Percentiles rank a stretch among this genome's conserved stretches.
Conservation (phyloP, 2,888 invertebrate species). For the Conomelus anceps region DNA sequence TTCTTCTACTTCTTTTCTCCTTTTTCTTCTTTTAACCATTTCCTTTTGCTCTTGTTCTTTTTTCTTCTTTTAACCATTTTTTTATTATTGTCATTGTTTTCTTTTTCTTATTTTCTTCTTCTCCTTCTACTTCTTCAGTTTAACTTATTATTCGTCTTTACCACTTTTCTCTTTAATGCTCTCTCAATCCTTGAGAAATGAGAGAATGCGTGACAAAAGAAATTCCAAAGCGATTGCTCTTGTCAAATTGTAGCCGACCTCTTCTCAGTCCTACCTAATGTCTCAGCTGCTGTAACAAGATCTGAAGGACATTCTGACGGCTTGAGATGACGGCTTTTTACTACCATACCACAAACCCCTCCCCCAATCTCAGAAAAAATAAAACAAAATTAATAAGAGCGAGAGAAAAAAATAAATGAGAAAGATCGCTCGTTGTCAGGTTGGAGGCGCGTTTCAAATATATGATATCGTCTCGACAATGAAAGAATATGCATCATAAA, state of each 20-base stretch:
- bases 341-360: background rate
- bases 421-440: background rate
- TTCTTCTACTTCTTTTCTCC: background rate
- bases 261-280: background rate
- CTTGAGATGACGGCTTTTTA: background rate
- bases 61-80: background rate
- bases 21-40: background rate
- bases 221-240: background rate
- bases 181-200: background rate
- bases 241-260: background rate
- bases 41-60: background rate
- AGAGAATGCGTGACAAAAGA: background rate
- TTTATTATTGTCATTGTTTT: background rate
- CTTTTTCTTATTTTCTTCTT: background rate
- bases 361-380: background rate
- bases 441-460: background rate
- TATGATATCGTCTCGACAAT: background rate
- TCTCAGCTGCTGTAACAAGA: background rate
- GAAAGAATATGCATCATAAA: background rate
- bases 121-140: too few species aligned
- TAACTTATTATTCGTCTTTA: too few species aligned
- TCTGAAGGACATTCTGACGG: background rate
- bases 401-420: background rate
- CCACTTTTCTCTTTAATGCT: background rate
- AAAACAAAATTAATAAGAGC: background rate